These are phyloP conservation scores for human (Homo sapiens) DNA, from an alignment of 2,113 vertebrate species.

Conservation along the genomic window DNA sequence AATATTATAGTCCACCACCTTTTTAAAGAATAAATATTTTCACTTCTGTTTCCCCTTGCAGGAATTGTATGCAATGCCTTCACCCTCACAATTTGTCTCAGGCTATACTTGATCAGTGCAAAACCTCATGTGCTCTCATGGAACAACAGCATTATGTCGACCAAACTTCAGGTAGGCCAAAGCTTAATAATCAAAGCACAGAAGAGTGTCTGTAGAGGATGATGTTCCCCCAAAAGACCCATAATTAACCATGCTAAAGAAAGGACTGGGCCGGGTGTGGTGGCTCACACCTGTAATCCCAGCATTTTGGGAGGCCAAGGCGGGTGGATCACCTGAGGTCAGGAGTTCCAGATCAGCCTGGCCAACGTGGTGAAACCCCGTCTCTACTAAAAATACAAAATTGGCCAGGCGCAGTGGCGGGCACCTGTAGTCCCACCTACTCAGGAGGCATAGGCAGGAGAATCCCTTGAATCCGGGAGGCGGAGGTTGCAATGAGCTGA, in stretches of 20 bases:
- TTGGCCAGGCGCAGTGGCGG: too few species aligned
- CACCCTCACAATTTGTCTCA: conserved; percentile 86
- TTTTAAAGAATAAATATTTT: conserved; percentile 58
- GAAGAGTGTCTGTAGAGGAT: not conserved
- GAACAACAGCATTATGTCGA: conserved; percentile 84
- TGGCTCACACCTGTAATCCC: too few species aligned
- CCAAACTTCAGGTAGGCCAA: conserved; percentile 86
- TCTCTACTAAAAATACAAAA: too few species aligned
- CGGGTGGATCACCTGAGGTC: too few species aligned
- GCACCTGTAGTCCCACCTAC: too few species aligned
- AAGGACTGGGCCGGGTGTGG: not conserved
- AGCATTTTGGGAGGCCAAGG: too few species aligned
- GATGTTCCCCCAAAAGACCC: not conserved
- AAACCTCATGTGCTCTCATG: conserved; percentile 87
- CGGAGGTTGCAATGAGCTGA: too few species aligned
- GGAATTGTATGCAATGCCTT: conserved; percentile 92
- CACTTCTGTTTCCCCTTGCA: conserved; percentile 75
- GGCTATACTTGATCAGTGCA: conserved; percentile 84
- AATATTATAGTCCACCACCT: not conserved
- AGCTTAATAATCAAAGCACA: not conserved
- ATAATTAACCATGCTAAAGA: not conserved
- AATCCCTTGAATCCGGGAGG: too few species aligned
- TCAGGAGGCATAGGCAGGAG: too few species aligned
- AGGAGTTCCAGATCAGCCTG: too few species aligned
- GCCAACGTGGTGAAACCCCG: too few species aligned